A percentile compares a stretch with the other conserved stretches of the same genome.
These are phyloP conservation scores for Hoplostethus mediterraneus DNA, from an alignment of 2,797 vertebrate species.

Conservation along the genomic window DNA sequence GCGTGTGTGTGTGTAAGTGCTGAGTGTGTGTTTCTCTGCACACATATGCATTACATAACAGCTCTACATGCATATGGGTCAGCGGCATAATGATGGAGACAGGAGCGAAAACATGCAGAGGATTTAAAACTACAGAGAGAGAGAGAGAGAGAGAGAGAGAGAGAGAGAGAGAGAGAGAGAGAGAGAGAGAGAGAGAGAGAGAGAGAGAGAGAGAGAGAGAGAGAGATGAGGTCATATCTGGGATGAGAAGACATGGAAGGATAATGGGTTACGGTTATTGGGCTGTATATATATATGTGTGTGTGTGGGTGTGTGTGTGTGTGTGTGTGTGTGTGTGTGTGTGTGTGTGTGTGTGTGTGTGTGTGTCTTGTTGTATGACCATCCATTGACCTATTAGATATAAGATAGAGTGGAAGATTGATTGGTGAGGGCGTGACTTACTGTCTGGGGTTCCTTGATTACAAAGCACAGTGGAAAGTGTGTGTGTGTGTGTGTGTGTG, in stretches of 20 bases:
- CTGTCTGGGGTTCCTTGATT: too few relatives aligned
- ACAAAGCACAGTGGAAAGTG: too few relatives aligned
- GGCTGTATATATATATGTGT: neutral
- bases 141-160: neutral
- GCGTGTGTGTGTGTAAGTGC: conserved; percentile 13
- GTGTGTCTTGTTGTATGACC: neutral
- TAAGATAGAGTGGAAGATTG: too few relatives aligned
- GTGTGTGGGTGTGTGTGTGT: neutral
- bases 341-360: neutral
- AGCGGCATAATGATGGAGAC: conserved; percentile 54
- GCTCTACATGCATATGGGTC: conserved; percentile 59
- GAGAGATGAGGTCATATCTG: too few relatives aligned
- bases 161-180: neutral
- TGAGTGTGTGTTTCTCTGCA: conserved; percentile 7
- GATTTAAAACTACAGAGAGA: conserved; percentile 36
- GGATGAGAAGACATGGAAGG: too few relatives aligned
- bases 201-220: neutral
- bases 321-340: neutral
- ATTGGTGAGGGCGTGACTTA: too few relatives aligned
- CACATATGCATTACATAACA: conserved; percentile 66
- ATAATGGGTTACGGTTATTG: too few relatives aligned
- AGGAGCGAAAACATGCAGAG: conserved; percentile 49
- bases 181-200: too few relatives aligned
- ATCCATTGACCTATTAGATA: too few relatives aligned
- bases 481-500: too few relatives aligned